A percentile compares a stretch with the other conserved stretches of the same genome.
phyloP scores from a whole-genome alignment of 1,140 invertebrate species.

The Ostrea denselamellosa region DNA sequence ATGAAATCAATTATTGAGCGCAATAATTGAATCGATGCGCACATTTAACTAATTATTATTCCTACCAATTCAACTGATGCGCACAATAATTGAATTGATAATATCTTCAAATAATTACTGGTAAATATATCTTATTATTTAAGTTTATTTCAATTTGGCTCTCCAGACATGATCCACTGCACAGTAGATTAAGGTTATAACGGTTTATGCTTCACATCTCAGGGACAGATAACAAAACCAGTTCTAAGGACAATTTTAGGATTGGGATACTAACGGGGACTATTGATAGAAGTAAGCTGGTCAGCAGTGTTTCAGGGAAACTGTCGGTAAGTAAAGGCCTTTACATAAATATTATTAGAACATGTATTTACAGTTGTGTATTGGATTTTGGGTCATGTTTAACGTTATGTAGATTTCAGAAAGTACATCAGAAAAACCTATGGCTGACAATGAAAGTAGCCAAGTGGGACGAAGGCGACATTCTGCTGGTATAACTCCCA shows the following conservation, averaged over 20 bases:
- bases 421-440: neutral
- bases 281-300: conserved; percentile 20
- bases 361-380: neutral
- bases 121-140: too few species aligned
- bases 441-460: neutral
- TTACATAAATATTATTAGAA: neutral
- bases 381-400: neutral
- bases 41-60: too few species aligned
- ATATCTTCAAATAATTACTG: too few species aligned
- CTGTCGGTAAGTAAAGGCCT: neutral
- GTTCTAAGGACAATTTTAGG: conserved; percentile 5
- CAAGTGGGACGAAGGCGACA: neutral
- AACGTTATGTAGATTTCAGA: neutral
- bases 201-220: neutral
- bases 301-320: neutral
- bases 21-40: too few species aligned
- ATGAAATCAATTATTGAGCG: too few species aligned
- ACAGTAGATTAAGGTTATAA: too few species aligned
- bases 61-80: too few species aligned
- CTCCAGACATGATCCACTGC: too few species aligned
- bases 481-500: neutral
- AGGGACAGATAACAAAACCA: conserved; percentile 37
- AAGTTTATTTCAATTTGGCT: too few species aligned
- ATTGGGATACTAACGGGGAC: conserved; percentile 36
- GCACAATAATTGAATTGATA: too few species aligned